Evolutionary conservation across 2,888 invertebrate genomes (phyloP).

Genomic region (Pilophorus perplexus): DNA sequence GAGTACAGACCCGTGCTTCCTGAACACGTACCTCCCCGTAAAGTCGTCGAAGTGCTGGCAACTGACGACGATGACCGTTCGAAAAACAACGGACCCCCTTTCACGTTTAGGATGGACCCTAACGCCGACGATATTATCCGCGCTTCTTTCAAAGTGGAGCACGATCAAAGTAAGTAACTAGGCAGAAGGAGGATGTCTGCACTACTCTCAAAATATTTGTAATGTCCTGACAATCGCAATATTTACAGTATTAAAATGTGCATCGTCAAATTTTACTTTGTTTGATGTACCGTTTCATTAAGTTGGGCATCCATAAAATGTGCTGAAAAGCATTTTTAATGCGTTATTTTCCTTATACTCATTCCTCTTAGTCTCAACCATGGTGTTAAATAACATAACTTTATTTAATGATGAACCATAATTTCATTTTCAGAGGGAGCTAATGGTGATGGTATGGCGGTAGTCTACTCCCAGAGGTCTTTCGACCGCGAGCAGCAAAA

Average conservation of each 20-base stretch:
- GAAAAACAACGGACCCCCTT: conserved; percentile 95
- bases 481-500: conserved; percentile 96
- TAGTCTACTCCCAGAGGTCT: conserved; percentile 86
- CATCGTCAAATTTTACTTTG: no score
- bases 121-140: conserved; percentile 90
- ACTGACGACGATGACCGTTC: conserved; percentile 92
- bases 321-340: no score
- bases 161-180: conserved; percentile 86
- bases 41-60: conserved; percentile 88
- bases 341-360: no score
- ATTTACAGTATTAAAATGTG: no score
- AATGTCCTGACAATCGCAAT: no score
- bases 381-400: no score
- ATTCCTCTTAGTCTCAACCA: no score
- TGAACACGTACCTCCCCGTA: conserved; percentile 87
- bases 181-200: no score
- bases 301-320: no score
- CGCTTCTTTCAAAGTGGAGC: conserved; percentile 93
- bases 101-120: conserved; percentile 89
- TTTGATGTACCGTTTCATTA: no score
- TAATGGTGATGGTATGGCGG: conserved; percentile 96
- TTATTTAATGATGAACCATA: no score
- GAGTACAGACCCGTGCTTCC: conserved; percentile 89
- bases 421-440: conserved; percentile 83
- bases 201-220: no score